Conservation (phyloP, 1,140 invertebrate species). For the Medauroidea extradentata region DNA sequence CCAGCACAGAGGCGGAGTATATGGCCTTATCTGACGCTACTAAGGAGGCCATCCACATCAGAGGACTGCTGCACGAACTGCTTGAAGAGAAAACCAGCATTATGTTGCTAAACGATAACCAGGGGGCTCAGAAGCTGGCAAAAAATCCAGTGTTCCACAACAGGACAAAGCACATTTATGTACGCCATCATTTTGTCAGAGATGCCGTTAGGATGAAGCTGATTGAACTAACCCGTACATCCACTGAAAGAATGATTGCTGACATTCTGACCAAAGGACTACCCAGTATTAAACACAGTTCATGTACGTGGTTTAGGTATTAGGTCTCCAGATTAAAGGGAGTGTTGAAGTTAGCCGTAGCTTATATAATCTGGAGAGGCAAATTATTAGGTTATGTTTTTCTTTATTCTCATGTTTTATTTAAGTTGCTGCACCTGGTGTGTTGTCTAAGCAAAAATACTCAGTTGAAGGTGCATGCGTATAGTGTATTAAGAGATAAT, state of each 20-base stretch:
- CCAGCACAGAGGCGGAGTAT: constrained; percentile 35
- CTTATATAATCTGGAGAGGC: too few species aligned
- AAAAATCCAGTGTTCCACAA: constrained; percentile 27
- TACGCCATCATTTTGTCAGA: too few species aligned
- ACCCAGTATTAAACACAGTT: neutral
- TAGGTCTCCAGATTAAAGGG: too few species aligned
- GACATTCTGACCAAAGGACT: neutral
- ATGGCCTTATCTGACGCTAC: constrained; percentile 14
- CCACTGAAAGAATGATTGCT: neutral
- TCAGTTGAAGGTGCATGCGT: too few species aligned
- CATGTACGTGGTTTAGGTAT: too few species aligned
- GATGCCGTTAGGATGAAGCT: too few species aligned
- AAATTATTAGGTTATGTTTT: too few species aligned
- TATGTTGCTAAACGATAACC: constrained; percentile 21
- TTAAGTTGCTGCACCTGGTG: too few species aligned
- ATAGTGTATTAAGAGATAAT: too few species aligned
- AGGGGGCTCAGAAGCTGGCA: constrained; percentile 26
- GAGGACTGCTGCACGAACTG: constrained; percentile 8
- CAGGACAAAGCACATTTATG: constrained; percentile 34
- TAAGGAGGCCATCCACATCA: constrained; percentile 18
- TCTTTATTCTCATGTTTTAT: too few species aligned
- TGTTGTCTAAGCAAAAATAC: too few species aligned
- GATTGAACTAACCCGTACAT: neutral
- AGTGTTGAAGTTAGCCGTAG: too few species aligned
- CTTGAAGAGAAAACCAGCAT: neutral